A percentile compares a stretch with the other conserved stretches of the same genome.
phyloP scores from a whole-genome alignment of 1,140 invertebrate species.

The Akabosia matsudoensis region DNA sequence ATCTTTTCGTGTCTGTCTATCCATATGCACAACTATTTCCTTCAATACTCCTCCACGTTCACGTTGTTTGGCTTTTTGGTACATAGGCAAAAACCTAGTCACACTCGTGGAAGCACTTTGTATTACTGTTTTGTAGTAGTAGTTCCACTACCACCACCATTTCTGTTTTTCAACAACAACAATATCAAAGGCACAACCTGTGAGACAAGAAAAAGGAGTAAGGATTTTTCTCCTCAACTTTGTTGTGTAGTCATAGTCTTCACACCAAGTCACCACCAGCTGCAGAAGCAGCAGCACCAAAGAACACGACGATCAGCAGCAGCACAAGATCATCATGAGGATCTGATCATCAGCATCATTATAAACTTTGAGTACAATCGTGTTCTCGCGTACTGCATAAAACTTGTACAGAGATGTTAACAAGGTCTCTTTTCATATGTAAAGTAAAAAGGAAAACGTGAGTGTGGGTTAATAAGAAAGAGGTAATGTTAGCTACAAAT shows the following conservation, averaged over 20 bases:
- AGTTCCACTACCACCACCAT: not conserved
- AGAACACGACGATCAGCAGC: not conserved
- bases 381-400: too few species aligned
- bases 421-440: too few species aligned
- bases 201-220: not conserved
- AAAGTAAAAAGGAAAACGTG: not conserved
- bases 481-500: not conserved
- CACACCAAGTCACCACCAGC: not conserved
- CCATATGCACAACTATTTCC: conserved; percentile 6
- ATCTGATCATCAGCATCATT: not conserved
- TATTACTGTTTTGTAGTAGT: not conserved
- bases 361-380: not conserved
- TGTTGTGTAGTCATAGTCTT: not conserved
- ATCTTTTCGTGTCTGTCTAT: not conserved
- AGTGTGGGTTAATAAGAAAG: not conserved
- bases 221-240: not conserved
- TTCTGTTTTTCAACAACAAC: not conserved
- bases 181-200: not conserved
- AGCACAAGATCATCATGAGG: not conserved
- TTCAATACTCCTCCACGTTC: not conserved
- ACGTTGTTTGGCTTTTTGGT: not conserved
- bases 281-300: not conserved
- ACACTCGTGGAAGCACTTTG: too few species aligned
- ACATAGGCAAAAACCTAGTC: not conserved
- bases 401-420: too few species aligned